Base-by-base conservation (phyloP, 1,140 invertebrate genomes). In the Neoseiulus cucumeris region DNA sequence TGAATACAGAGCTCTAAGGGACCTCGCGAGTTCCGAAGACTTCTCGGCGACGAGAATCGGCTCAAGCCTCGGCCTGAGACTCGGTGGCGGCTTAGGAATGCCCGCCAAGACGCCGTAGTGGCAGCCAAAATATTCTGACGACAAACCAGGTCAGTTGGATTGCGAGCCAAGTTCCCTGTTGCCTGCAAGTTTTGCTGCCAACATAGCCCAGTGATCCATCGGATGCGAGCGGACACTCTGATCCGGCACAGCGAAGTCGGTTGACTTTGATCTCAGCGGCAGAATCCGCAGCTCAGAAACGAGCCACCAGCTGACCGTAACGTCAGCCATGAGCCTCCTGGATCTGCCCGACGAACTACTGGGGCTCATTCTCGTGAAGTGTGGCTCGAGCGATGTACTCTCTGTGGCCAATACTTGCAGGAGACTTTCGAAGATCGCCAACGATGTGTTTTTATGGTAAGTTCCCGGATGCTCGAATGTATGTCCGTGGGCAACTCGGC, bases 261-360 rank as follows among this genome's bases (percentile, higher is more conserved):
- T 59, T 14, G 25, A 18, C 22, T 14, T 59, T 14, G 7, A 47
- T 25, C 25, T 14, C 51, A 25, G 51, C 51, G 9, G 25, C 51
- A 14, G 22, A 17, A 25, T 17, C 51, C 25, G 51, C 14, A 25
- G 14, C 4, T 29, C 2, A 33, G 2, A n/a, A 25, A 20, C 51
- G 33, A 29, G 51, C 51, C 51, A 39, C 33, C 33, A 39, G 33
- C 33, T 39, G 33, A 39, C 33, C 33, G 33, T 9, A 39, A 4
- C 33, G 33, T 39, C 33, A 9, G 33, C 33, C 33, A 39, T 39
- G 51, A 59, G 33, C 9, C 51, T 59, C 6, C 51, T 59, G 22
- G 51, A 59, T 33, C 22, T 59, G 51, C 51, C 51, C 14, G 51
- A 59, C 51, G 51, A 59, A 9, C 51, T 59, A 14, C 14, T 59